These are phyloP conservation scores for Tamias sibiricus DNA, from an alignment of 2,113 vertebrate species.

Conservation along the genomic window DNA sequence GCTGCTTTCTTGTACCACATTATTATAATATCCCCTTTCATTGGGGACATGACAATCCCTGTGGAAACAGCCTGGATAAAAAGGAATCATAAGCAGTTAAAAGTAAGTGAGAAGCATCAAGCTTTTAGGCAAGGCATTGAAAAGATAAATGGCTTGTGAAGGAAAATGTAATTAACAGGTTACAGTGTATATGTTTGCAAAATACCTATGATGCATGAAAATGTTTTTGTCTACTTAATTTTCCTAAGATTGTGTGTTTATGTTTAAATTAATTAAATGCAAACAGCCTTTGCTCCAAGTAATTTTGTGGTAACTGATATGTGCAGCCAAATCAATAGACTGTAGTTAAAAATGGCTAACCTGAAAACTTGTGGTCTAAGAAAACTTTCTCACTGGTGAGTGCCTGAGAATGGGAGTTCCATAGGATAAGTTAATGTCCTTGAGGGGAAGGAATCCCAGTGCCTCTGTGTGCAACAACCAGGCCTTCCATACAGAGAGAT, in stretches of 20 bases:
- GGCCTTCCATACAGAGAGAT: neutral
- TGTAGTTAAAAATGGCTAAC: neutral
- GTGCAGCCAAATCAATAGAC: slow-evolving; percentile 3
- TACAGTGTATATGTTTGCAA: slow-evolving; percentile 76
- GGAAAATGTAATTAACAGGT: slow-evolving; percentile 81
- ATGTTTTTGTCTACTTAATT: slow-evolving; percentile 81
- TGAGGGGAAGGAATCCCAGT: neutral
- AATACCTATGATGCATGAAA: slow-evolving; percentile 77
- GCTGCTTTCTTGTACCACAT: neutral
- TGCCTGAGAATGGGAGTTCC: neutral
- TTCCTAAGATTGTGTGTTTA: slow-evolving; percentile 68
- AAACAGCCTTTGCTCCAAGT: slow-evolving; percentile 54
- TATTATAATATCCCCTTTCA: slow-evolving; percentile 26
- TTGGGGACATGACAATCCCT: slow-evolving; percentile 38
- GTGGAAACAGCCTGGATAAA: slow-evolving; percentile 29
- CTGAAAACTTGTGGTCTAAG: neutral
- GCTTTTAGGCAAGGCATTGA: slow-evolving; percentile 69
- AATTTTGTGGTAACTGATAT: slow-evolving; percentile 49
- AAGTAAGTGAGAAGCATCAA: slow-evolving; percentile 72
- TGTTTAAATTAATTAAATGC: slow-evolving; percentile 79
- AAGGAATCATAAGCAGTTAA: slow-evolving; percentile 61
- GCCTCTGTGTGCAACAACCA: neutral
- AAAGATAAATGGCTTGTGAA: slow-evolving; percentile 75
- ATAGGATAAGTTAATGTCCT: neutral
- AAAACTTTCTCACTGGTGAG: neutral